Evolutionary conservation across 1,140 invertebrate species (phyloP).

Genomic region (Liolophura sinensis): DNA sequence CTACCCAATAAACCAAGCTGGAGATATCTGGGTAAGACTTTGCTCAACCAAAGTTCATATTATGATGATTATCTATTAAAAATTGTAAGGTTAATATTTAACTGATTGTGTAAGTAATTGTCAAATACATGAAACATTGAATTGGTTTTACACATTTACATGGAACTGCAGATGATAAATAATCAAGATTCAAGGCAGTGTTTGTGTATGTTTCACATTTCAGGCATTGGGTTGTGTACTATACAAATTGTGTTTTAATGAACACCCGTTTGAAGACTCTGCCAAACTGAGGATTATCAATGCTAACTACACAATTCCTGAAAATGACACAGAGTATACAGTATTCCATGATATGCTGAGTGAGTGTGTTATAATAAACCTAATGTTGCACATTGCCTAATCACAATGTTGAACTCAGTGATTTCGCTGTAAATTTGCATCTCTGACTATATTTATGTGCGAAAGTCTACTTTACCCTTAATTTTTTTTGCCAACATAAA

Average conservation of each 20-base stretch:
- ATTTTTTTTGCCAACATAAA: too few relatives aligned
- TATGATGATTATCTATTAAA: neutral
- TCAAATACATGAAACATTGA: neutral
- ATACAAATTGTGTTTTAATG: slow-evolving; percentile 88
- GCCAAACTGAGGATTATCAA: slow-evolving; percentile 95
- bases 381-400: neutral
- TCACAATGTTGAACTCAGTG: too few relatives aligned
- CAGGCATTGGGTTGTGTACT: slow-evolving; percentile 91
- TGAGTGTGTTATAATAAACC: slow-evolving; percentile 62
- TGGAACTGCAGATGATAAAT: neutral
- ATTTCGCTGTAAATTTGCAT: too few relatives aligned
- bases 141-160: neutral
- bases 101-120: neutral
- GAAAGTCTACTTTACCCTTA: too few relatives aligned
- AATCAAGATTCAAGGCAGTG: neutral
- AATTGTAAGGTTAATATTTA: neutral
- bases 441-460: too few relatives aligned
- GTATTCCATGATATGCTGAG: slow-evolving; percentile 90
- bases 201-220: slow-evolving; percentile 8
- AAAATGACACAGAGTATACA: slow-evolving; percentile 75
- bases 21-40: slow-evolving; percentile 82
- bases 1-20: slow-evolving; percentile 78
- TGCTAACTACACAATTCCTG: slow-evolving; percentile 88
- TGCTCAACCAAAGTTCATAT: too few relatives aligned
- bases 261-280: slow-evolving; percentile 96